Conservation (phyloP, 2,113 vertebrate species). For the Chitala chitala region DNA sequence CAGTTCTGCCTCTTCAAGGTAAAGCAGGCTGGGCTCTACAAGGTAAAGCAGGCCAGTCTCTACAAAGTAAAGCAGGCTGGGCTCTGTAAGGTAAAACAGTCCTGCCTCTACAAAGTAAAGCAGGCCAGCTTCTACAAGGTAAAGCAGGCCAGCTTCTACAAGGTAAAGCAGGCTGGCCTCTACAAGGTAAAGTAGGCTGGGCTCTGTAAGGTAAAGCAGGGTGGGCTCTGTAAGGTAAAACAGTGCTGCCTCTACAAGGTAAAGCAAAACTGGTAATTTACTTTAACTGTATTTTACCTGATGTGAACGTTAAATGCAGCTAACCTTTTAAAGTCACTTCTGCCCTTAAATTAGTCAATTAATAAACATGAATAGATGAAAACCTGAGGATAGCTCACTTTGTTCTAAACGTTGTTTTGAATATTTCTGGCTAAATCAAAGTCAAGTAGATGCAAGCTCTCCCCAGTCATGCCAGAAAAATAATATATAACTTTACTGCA, state of each 20-base stretch:
- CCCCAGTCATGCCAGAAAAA: neutral
- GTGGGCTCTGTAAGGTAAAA: too few relatives aligned
- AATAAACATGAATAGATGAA: too few relatives aligned
- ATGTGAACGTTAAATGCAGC: neutral
- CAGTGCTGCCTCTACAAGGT: neutral
- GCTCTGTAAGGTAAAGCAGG: neutral
- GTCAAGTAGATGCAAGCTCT: neutral
- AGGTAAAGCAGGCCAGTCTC: neutral
- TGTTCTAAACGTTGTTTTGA: neutral
- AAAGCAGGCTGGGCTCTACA: too few relatives aligned
- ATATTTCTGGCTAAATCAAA: neutral
- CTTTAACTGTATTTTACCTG: neutral
- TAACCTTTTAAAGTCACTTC: neutral
- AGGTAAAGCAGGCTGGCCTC: neutral
- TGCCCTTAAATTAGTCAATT: neutral
- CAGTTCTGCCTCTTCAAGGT: too few relatives aligned
- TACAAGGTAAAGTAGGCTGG: too few relatives aligned
- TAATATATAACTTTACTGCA: neutral
- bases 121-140: too few relatives aligned
- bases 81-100: too few relatives aligned
- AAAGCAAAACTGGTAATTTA: neutral
- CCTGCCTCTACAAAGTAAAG: neutral
- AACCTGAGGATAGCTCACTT: neutral
- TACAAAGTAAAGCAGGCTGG: neutral
- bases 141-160: too few relatives aligned